Conservation (phyloP, 2,888 invertebrate species). For the Drosophila nr. fundita region DNA sequence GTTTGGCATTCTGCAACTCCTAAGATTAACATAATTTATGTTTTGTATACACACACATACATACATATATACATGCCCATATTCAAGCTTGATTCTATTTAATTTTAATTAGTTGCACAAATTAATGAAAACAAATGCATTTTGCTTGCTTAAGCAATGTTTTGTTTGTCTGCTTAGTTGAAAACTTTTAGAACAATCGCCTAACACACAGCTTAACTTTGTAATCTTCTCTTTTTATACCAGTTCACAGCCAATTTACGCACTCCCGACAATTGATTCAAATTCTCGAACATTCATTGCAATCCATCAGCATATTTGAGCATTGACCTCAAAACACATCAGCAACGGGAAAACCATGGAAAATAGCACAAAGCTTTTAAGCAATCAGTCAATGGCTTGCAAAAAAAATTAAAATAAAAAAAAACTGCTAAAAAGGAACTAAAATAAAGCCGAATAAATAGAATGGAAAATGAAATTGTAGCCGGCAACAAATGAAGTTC, state of each 20-base stretch:
- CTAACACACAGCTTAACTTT: neutral
- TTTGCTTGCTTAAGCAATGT: neutral
- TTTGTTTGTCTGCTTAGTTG: neutral
- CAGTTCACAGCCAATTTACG: conserved; percentile 6
- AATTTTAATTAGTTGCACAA: conserved; percentile 32
- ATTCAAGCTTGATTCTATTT: conserved; percentile 13
- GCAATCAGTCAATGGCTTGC: conserved; percentile 45
- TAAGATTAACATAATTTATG: conserved; percentile 45
- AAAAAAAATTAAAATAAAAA: conserved; percentile 13
- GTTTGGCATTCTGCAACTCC: conserved; percentile 14
- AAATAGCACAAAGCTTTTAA: conserved; percentile 52
- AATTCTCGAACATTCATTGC: conserved; percentile 20
- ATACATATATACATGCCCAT: neutral
- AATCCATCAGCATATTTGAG: conserved; percentile 41
- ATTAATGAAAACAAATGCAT: conserved; percentile 21
- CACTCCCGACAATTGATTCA: conserved; percentile 15
- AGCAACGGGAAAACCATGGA: conserved; percentile 21
- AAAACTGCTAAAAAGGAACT: neutral
- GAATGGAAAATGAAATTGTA: conserved; percentile 38
- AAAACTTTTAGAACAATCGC: no score
- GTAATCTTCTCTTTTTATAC: neutral
- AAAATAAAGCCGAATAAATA: conserved; percentile 22
- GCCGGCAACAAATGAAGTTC: conserved; percentile 40
- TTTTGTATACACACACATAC: neutral
- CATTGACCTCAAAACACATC: conserved; percentile 42